Conservation (phyloP, 2,888 invertebrate species). For the Lithophane leautieri region DNA sequence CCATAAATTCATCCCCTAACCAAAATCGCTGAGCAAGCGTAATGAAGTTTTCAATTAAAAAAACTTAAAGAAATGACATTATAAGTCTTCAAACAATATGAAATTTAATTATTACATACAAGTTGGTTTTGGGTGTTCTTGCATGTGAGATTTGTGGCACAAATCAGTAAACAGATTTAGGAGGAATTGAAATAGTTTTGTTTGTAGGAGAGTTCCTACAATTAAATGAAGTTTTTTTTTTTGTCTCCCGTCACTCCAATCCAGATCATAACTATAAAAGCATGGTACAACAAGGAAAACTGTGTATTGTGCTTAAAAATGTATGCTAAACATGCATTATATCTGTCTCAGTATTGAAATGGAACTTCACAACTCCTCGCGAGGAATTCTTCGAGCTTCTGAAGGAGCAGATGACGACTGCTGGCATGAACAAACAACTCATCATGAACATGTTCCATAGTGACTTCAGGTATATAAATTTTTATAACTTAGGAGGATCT, state of each 20-base stretch:
- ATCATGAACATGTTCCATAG: slow-evolving; percentile 98
- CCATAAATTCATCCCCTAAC: no score
- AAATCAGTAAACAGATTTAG: neutral
- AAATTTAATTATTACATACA: no score
- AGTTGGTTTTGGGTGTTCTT: neutral
- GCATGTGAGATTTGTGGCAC: slow-evolving; percentile 11
- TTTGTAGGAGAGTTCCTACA: neutral
- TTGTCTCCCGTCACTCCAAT: no score
- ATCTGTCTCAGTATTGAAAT: slow-evolving; percentile 92
- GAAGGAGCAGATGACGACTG: slow-evolving; percentile 96
- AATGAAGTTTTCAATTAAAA: neutral
- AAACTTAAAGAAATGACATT: neutral
- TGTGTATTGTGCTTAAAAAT: neutral
- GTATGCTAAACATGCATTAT: neutral
- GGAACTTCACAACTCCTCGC: slow-evolving; percentile 98
- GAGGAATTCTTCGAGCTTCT: slow-evolving; percentile 98
- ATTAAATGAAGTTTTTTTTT: no score
- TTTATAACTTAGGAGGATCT: no score
- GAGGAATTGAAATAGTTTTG: neutral
- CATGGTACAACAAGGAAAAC: neutral
- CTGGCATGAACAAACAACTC: slow-evolving; percentile 96
- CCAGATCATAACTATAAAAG: neutral
- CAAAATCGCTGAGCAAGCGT: no score
- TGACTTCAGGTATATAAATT: slow-evolving; percentile 93
- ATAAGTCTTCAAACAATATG: neutral